A percentile compares a stretch with the other conserved stretches of the same genome.
Evolutionary conservation across 2,888 invertebrate species (phyloP).

Genomic region (Tipula confusa): DNA sequence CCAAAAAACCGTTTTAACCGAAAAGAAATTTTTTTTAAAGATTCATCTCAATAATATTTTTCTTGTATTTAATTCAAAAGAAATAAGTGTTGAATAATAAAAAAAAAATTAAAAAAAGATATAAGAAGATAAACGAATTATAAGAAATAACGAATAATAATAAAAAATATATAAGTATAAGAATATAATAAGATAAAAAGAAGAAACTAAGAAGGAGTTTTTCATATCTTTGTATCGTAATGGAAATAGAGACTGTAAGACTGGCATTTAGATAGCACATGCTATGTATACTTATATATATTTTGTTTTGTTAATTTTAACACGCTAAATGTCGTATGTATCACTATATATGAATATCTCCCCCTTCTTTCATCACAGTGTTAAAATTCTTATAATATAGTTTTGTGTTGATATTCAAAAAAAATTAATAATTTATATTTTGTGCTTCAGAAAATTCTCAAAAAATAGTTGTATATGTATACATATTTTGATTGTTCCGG

Average conservation of each 20-base stretch:
- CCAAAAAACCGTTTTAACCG: background rate
- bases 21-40: background rate
- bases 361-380: background rate
- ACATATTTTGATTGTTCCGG: background rate
- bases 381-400: background rate
- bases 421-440: background rate
- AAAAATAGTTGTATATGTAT: background rate
- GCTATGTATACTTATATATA: background rate
- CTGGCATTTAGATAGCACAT: conserved; percentile 41
- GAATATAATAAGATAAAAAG: conserved; percentile 28
- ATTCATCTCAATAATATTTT: background rate
- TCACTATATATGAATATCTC: background rate
- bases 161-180: background rate
- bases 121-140: conserved; percentile 29
- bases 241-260: conserved; percentile 52
- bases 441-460: background rate
- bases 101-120: conserved; percentile 16
- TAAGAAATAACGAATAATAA: conserved; percentile 30
- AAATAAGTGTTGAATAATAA: conserved; percentile 29
- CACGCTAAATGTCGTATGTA: background rate
- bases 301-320: background rate
- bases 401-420: background rate
- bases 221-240: conserved; percentile 50
- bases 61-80: background rate
- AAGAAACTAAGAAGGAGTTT: conserved; percentile 35